Conservation (phyloP, 2,113 vertebrate genomes). For the Azemiops feae region DNA sequence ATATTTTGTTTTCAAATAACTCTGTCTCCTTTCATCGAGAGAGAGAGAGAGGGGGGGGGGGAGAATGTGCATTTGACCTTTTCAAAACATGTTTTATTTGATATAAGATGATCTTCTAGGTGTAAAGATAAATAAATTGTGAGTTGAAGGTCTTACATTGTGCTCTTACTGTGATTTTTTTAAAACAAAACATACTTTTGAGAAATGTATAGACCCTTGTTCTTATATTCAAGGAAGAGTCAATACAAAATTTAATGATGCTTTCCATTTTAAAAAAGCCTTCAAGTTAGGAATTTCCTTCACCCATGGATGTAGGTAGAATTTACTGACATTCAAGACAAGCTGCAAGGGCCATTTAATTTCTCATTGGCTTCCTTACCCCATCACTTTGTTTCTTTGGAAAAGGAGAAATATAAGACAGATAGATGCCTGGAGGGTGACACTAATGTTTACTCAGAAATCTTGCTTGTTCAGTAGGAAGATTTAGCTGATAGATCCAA, state of each 20-base stretch:
- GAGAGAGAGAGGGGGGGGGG: rapidly evolving
- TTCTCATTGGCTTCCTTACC: slow-evolving; percentile 49
- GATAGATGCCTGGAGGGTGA: slow-evolving; percentile 19
- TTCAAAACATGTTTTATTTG: slow-evolving; percentile 40
- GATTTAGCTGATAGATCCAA: not conserved
- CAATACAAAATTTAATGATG: slow-evolving; percentile 63
- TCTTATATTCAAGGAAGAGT: slow-evolving; percentile 53
- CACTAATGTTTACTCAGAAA: slow-evolving; percentile 35
- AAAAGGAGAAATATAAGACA: slow-evolving; percentile 39
- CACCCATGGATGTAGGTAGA: slow-evolving; percentile 53
- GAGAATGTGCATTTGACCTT: not conserved
- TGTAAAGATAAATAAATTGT: slow-evolving; percentile 9
- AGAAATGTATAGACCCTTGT: slow-evolving; percentile 55
- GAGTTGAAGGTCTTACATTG: slow-evolving; percentile 49
- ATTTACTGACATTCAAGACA: slow-evolving; percentile 55
- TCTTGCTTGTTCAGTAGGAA: not conserved
- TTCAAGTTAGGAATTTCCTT: slow-evolving; percentile 58
- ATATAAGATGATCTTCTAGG: slow-evolving; percentile 44
- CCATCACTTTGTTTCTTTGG: slow-evolving; percentile 16
- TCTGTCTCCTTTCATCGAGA: not conserved
- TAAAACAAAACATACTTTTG: slow-evolving; percentile 22
- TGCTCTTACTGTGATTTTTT: slow-evolving; percentile 26
- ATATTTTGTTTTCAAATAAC: slow-evolving; percentile 26
- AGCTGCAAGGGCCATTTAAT: slow-evolving; percentile 55
- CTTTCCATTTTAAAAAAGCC: slow-evolving; percentile 60